Evolutionary conservation across 2,113 vertebrate genomes (phyloP).

Genomic region (Rissa tridactyla): DNA sequence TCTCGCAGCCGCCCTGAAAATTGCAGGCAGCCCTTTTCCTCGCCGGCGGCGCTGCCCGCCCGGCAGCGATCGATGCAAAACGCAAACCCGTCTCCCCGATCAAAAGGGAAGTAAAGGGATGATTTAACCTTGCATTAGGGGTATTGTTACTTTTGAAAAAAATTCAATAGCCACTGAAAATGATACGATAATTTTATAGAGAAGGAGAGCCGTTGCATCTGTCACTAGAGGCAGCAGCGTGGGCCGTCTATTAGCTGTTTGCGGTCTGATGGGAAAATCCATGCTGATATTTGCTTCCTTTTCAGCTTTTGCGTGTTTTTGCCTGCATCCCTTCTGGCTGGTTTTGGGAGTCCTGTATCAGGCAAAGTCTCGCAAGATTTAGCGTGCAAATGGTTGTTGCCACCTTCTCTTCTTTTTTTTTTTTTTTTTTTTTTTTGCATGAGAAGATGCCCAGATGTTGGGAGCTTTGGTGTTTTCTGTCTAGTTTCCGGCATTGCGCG

Average conservation of each 20-base stretch:
- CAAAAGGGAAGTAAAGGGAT: background rate
- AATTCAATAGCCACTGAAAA: constrained; percentile 1
- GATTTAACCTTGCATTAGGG: constrained; percentile 36
- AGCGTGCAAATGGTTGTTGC: background rate
- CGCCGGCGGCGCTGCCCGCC: accelerated
- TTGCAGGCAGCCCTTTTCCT: background rate
- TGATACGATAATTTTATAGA: background rate
- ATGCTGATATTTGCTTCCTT: background rate
- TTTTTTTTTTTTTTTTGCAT: no score
- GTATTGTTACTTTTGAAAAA: background rate
- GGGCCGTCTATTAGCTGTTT: background rate
- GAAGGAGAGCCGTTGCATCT: background rate
- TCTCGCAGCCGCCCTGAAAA: background rate
- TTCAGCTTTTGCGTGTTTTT: background rate
- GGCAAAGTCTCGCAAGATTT: background rate
- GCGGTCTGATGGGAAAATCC: background rate
- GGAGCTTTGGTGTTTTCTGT: background rate
- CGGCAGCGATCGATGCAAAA: background rate
- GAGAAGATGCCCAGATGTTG: background rate
- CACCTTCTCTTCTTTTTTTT: background rate
- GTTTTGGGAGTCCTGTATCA: background rate
- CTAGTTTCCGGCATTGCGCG: accelerated
- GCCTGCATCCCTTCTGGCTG: background rate
- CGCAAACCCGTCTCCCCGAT: background rate
- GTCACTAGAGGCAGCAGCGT: background rate